Evolutionary conservation across 2,797 vertebrate genomes (phyloP).

Genomic region (Austrolebias charrua): DNA sequence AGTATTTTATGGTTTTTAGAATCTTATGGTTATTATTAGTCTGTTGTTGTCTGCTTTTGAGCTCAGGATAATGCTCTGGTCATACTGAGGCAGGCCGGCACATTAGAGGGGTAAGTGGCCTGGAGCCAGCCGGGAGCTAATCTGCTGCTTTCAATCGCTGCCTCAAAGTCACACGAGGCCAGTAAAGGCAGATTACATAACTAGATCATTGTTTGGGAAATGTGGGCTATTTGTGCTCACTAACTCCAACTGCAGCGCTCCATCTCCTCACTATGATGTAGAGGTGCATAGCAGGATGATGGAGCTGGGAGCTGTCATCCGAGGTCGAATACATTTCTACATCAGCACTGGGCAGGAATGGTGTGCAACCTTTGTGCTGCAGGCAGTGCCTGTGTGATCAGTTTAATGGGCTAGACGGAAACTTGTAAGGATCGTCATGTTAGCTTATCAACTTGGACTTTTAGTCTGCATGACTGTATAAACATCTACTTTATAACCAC

Average conservation of each 20-base stretch:
- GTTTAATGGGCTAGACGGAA: conserved; percentile 63
- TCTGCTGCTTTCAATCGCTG: conserved; percentile 70
- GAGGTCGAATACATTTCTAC: conserved; percentile 58
- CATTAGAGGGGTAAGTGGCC: conserved; percentile 64
- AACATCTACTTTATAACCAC: conserved; percentile 2
- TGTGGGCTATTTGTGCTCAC: conserved; percentile 44
- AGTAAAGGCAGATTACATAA: conserved; percentile 67
- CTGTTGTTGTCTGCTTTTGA: conserved; percentile 46
- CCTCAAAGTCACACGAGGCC: conserved; percentile 66
- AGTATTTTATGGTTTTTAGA: conserved; percentile 42
- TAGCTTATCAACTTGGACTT: conserved; percentile 36
- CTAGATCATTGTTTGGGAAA: conserved; percentile 67
- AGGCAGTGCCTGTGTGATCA: conserved; percentile 48
- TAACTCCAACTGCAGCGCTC: conserved; percentile 22
- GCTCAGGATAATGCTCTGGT: conserved; percentile 60
- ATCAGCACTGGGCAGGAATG: conserved; percentile 40
- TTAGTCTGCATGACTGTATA: conserved; percentile 23
- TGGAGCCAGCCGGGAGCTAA: conserved; percentile 63
- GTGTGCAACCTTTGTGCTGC: conserved; percentile 49
- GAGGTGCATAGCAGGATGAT: conserved; percentile 52
- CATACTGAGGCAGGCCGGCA: conserved; percentile 58
- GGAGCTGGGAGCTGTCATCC: conserved; percentile 53
- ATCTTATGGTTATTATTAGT: conserved; percentile 61
- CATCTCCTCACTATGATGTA: conserved; percentile 33
- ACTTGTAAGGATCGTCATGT: conserved; percentile 65